Percentiles rank a stretch among this genome's conserved stretches.
phyloP scores from a whole-genome alignment of 2,888 invertebrate genomes.

The Buathra laborator region DNA sequence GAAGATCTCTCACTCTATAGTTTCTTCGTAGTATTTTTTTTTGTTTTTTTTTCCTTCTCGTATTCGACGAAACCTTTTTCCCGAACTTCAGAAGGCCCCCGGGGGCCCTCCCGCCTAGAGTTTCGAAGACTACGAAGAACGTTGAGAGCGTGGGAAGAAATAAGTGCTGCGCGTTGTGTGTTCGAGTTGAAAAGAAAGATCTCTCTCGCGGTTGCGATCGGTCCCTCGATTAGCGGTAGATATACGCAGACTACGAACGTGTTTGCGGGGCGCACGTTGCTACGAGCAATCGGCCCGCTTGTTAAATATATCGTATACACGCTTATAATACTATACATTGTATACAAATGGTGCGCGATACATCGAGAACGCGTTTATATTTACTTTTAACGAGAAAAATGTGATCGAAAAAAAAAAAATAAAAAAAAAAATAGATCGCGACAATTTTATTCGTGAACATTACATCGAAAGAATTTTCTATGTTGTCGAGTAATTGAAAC shows the following conservation, averaged over 20 bases:
- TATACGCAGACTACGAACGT: conserved; percentile 43
- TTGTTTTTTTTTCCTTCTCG: neutral
- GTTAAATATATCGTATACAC: conserved; percentile 5
- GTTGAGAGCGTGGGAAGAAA: conserved; percentile 67
- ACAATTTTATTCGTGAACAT: neutral
- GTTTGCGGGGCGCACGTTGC: conserved; percentile 20
- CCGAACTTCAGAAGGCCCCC: conserved; percentile 29
- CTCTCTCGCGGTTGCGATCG: conserved; percentile 38
- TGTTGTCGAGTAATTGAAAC: neutral
- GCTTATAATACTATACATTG: neutral
- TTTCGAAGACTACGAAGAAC: conserved; percentile 7
- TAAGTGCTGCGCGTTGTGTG: neutral
- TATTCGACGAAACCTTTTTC: conserved; percentile 35
- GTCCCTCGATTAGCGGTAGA: conserved; percentile 57
- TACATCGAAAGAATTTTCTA: neutral
- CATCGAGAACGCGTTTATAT: neutral
- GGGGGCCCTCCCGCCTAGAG: neutral
- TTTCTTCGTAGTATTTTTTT: neutral
- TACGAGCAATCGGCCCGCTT: neutral
- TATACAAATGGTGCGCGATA: neutral
- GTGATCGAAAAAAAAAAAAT: conserved; percentile 19
- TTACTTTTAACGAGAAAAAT: conserved; percentile 8
- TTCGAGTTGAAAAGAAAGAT: conserved; percentile 39
- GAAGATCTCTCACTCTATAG: neutral
- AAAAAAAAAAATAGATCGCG: neutral